These are phyloP conservation scores for Limosa lapponica DNA, from an alignment of 2,797 vertebrate species.

Conservation along the genomic window DNA sequence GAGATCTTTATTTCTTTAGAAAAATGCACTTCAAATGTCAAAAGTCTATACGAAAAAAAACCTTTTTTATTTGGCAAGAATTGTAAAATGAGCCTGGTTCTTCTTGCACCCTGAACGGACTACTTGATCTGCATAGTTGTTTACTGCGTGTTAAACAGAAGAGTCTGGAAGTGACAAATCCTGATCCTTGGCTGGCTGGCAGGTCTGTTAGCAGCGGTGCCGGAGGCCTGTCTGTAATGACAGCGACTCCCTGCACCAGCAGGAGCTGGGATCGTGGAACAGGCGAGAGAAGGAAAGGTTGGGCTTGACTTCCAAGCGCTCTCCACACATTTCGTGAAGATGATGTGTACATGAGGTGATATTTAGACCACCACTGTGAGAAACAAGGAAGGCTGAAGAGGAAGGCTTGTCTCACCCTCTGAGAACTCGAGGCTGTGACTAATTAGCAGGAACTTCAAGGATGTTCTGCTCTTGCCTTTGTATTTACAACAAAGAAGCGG, in stretches of 20 bases:
- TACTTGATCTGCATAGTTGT: background rate
- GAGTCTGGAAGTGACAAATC: background rate
- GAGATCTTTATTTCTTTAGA: slow-evolving; percentile 20
- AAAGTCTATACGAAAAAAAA: background rate
- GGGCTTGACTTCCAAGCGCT: background rate
- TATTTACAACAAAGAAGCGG: background rate
- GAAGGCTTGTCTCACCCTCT: background rate
- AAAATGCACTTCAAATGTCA: background rate
- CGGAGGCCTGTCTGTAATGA: background rate
- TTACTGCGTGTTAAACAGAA: background rate
- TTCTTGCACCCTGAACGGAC: background rate
- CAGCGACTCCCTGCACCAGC: background rate
- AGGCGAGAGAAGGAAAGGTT: background rate
- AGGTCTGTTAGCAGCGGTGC: background rate
- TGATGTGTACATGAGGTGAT: background rate
- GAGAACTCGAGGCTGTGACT: background rate
- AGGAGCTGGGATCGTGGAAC: fast-evolving
- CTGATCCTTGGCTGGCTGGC: background rate
- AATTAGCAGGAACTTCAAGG: background rate
- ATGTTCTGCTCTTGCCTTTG: background rate
- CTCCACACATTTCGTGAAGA: background rate
- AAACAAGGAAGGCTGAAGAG: background rate
- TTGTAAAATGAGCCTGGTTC: background rate
- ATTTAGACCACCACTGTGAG: background rate
- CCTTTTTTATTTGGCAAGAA: background rate